A percentile compares a stretch with the other conserved stretches of the same genome.
Evolutionary conservation across 35 echinoderm and acorn worm species (phyloP).

Genomic region (Hemicentrotus pulcherrimus): DNA sequence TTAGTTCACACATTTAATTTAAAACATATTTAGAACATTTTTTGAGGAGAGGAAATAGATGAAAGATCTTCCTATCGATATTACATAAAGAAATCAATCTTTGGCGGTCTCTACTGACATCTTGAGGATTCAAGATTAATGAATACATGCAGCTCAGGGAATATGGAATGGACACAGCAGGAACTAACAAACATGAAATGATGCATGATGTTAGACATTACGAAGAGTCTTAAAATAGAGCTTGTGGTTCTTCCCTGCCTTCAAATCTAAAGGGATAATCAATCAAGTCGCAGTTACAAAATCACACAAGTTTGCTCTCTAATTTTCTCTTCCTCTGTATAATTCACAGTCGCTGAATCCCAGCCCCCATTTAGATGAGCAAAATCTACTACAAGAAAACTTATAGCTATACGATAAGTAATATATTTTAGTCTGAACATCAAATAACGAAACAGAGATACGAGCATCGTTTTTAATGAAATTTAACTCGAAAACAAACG

Average conservation of each 20-base stretch:
- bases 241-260: neutral
- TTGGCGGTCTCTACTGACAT: neutral
- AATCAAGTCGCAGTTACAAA: neutral
- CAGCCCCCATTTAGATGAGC: too few species aligned
- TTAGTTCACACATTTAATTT: neutral
- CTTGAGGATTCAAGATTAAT: neutral
- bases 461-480: too few species aligned
- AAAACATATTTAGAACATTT: too few species aligned
- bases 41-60: neutral
- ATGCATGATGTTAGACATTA: neutral
- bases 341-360: neutral
- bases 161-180: neutral
- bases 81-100: neutral
- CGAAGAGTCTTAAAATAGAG: neutral
- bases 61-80: neutral
- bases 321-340: conserved; percentile 2
- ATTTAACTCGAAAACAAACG: too few species aligned
- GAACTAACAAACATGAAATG: neutral
- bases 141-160: neutral
- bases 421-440: too few species aligned
- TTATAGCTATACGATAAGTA: too few species aligned
- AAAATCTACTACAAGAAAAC: too few species aligned
- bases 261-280: neutral
- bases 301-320: conserved; percentile 1
- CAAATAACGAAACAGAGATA: too few species aligned